These are phyloP conservation scores for Macquaria australasica DNA, from an alignment of 2,113 vertebrate genomes.

Conservation along the genomic window DNA sequence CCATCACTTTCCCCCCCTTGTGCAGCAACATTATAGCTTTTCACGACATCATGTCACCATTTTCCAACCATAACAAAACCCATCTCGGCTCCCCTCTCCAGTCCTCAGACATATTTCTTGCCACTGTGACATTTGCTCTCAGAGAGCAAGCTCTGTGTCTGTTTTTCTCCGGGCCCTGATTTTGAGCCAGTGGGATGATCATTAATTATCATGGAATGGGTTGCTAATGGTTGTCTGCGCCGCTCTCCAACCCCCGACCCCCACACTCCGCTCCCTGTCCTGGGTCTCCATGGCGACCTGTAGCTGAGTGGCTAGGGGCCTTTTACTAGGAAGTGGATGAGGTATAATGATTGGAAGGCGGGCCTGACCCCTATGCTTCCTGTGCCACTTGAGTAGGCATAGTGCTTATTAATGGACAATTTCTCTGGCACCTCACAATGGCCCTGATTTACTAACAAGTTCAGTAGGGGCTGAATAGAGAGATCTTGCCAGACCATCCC, in stretches of 20 bases:
- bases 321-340: constrained; percentile 74
- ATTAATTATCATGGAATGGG: constrained; percentile 83
- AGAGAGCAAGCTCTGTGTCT: constrained; percentile 43
- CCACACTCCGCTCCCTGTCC: constrained; percentile 41
- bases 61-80: constrained; percentile 44
- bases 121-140: constrained; percentile 62
- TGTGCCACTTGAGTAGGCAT: constrained; percentile 78
- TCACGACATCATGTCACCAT: constrained; percentile 30
- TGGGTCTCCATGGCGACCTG: constrained; percentile 83
- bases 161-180: constrained; percentile 68
- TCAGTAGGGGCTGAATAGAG: constrained; percentile 21
- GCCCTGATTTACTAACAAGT: constrained; percentile 69
- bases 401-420: constrained; percentile 78
- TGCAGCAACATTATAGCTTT: constrained; percentile 10
- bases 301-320: constrained; percentile 68
- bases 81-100: constrained; percentile 25
- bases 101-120: constrained; percentile 48
- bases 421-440: constrained; percentile 72
- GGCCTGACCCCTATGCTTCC: constrained; percentile 70
- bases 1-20: constrained; percentile 14
- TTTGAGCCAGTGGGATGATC: constrained; percentile 75
- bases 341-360: constrained; percentile 76
- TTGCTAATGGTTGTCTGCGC: constrained; percentile 81
- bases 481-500: constrained; percentile 26
- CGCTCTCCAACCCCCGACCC: constrained; percentile 61